Percentiles rank a stretch among this genome's conserved stretches.
Evolutionary conservation across 2,888 invertebrate species (phyloP).

Genomic region (Girardia tigrina): DNA sequence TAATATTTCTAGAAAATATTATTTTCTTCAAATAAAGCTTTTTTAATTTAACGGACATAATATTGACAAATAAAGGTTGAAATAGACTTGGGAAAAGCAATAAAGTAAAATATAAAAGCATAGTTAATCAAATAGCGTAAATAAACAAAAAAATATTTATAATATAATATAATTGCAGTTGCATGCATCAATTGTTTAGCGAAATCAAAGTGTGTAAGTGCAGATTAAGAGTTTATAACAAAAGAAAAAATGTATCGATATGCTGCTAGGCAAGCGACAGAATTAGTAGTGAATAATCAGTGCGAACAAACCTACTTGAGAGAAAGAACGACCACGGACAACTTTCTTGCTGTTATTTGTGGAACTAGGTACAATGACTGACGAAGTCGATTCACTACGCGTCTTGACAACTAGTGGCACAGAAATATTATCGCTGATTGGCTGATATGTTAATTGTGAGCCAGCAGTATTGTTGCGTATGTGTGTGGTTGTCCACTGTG

Average conservation of each 20-base stretch:
- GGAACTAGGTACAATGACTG: neutral
- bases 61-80: too few species aligned
- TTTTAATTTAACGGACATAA: too few species aligned
- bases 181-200: conserved; percentile 8
- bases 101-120: neutral
- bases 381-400: conserved; percentile 3
- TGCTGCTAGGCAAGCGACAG: neutral
- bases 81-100: neutral
- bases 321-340: conserved; percentile 10
- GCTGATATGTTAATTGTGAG: neutral
- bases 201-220: conserved; percentile 5
- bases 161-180: neutral
- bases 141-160: neutral
- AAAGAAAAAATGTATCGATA: conserved; percentile 9
- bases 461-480: neutral
- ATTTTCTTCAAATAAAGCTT: too few species aligned
- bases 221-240: neutral
- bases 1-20: too few species aligned
- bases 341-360: neutral
- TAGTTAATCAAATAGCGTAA: conserved; percentile 3
- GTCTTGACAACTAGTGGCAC: conserved; percentile 17
- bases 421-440: conserved; percentile 5
- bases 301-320: conserved; percentile 6
- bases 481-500: conserved; percentile 12
- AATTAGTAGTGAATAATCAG: neutral